A percentile compares a stretch with the other conserved stretches of the same genome.
These are phyloP conservation scores for Buphagus erythrorhynchus DNA, from an alignment of 2,797 vertebrate genomes.

Conservation along the genomic window DNA sequence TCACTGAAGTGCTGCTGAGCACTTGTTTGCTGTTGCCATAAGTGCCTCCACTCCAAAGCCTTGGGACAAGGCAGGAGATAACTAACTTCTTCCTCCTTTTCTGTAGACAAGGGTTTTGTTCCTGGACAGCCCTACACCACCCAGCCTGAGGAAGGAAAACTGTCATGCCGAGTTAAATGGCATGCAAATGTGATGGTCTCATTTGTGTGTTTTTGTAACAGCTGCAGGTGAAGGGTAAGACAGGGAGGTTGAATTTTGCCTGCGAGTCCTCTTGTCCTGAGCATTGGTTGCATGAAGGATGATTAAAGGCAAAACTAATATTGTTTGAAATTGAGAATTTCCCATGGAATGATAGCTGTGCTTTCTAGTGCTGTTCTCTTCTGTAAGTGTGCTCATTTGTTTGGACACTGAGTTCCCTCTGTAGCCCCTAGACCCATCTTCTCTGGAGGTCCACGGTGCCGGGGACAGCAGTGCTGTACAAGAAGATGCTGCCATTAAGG, in stretches of 20 bases:
- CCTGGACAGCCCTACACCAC: background rate
- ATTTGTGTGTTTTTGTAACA: background rate
- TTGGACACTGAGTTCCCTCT: background rate
- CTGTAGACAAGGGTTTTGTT: background rate
- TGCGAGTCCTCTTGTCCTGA: background rate
- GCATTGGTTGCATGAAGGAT: background rate
- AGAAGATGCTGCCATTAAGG: background rate
- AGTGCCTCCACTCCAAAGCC: background rate
- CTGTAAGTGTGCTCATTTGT: background rate
- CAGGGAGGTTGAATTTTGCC: background rate
- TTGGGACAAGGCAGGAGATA: background rate
- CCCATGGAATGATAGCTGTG: background rate
- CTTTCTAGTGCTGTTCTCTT: background rate
- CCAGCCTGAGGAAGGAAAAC: background rate
- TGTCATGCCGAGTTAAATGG: background rate
- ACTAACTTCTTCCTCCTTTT: background rate
- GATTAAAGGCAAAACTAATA: background rate
- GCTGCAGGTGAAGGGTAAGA: background rate
- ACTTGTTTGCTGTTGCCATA: background rate
- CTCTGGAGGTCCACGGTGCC: rapidly evolving
- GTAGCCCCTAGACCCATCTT: background rate
- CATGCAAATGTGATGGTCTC: background rate
- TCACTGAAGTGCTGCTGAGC: conserved; percentile 24
- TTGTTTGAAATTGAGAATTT: background rate
- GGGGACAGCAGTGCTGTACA: background rate